A percentile compares a stretch with the other conserved stretches of the same genome.
These are phyloP conservation scores for Eilema caniola DNA, from an alignment of 2,888 invertebrate species.

Conservation along the genomic window DNA sequence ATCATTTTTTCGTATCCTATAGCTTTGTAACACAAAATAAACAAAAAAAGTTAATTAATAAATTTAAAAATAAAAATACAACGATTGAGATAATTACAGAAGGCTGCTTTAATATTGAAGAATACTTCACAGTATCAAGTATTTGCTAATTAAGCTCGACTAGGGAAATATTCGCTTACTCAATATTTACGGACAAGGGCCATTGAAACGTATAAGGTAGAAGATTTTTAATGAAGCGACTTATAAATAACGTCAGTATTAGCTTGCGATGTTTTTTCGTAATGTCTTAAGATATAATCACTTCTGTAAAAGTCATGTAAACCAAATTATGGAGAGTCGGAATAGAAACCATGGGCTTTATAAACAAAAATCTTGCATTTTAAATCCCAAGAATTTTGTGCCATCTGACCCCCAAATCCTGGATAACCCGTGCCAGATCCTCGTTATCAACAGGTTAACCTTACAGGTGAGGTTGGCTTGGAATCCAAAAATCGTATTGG, in stretches of 20 bases:
- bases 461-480: too few species aligned
- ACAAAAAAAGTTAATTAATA: background rate
- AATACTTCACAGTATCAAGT: conserved; percentile 11
- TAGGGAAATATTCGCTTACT: conserved; percentile 1
- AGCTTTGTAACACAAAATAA: background rate
- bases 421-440: too few species aligned
- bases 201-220: background rate
- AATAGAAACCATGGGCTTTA: too few species aligned
- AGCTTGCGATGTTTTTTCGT: background rate
- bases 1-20: background rate
- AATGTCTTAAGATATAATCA: too few species aligned
- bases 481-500: too few species aligned
- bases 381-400: too few species aligned
- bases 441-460: too few species aligned
- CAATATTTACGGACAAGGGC: conserved; percentile 4
- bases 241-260: background rate
- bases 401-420: too few species aligned
- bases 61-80: background rate
- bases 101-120: conserved; percentile 6
- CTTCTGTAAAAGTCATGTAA: too few species aligned
- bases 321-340: too few species aligned
- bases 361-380: too few species aligned
- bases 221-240: background rate
- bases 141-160: conserved; percentile 19
- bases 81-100: background rate